Conservation (phyloP, 2,888 invertebrate species). For the Pemphredon lugubris region DNA sequence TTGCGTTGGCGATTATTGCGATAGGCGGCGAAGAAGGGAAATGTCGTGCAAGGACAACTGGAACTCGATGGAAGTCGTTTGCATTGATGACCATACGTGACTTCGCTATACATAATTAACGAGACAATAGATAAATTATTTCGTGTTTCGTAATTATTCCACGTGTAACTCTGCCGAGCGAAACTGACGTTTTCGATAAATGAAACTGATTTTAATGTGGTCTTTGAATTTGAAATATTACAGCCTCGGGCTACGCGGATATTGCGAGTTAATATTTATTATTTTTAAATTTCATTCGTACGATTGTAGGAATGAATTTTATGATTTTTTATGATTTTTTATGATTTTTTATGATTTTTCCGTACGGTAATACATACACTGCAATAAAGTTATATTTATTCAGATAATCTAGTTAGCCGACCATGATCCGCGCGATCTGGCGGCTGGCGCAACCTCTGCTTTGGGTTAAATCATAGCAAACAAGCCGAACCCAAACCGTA, state of each 20-base stretch:
- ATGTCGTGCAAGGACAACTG: constrained; percentile 48
- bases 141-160: not conserved
- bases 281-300: too few species aligned
- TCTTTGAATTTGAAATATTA: too few species aligned
- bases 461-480: constrained; percentile 41
- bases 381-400: constrained; percentile 37
- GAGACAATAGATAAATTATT: not conserved
- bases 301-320: too few species aligned
- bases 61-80: constrained; percentile 30
- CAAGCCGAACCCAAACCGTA: constrained; percentile 40
- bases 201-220: too few species aligned
- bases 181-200: not conserved
- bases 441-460: constrained; percentile 35
- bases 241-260: too few species aligned
- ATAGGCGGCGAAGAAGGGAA: constrained; percentile 22
- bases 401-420: constrained; percentile 31
- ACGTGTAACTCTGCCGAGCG: not conserved
- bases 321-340: too few species aligned
- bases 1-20: constrained; percentile 26
- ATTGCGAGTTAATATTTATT: too few species aligned
- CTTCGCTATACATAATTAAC: not conserved
- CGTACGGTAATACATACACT: too few species aligned
- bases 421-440: constrained; percentile 13
- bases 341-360: too few species aligned
- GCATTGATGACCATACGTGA: constrained; percentile 37